Conservation (phyloP, 1,140 invertebrate genomes). For the Plectrocnemia conspersa region DNA sequence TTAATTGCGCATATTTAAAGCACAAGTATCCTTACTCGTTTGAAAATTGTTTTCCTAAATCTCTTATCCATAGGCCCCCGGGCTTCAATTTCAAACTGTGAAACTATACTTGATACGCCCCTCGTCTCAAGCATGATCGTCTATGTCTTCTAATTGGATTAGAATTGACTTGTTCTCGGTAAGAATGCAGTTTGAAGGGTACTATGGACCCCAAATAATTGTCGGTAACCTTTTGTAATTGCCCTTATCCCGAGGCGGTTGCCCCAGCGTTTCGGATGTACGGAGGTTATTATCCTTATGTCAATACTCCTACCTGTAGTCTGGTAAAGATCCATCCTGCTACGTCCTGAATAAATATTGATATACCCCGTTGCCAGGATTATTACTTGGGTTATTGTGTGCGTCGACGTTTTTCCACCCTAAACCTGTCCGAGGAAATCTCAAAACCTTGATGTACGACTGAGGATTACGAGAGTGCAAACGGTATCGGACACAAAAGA, state of each 20-base stretch:
- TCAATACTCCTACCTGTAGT: conserved; percentile 26
- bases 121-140: no score
- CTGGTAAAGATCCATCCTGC: conserved; percentile 10
- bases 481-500: neutral
- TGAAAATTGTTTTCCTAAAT: no score
- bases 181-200: no score
- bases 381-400: conserved; percentile 10
- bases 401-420: neutral
- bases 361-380: conserved; percentile 16
- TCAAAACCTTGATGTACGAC: neutral
- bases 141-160: no score
- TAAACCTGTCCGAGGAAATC: neutral
- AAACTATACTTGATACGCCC: no score
- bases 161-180: no score
- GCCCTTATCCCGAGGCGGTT: no score
- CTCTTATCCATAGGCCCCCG: no score
- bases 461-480: neutral
- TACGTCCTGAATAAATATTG: conserved; percentile 34
- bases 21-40: no score
- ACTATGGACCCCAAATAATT: no score
- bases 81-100: no score
- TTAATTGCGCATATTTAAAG: no score
- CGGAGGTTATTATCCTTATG: conserved; percentile 31
- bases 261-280: conserved; percentile 15
- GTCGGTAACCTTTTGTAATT: conserved; percentile 31